These are phyloP conservation scores for Myxocyprinus asiaticus DNA, from an alignment of 2,113 vertebrate genomes.

Conservation along the genomic window DNA sequence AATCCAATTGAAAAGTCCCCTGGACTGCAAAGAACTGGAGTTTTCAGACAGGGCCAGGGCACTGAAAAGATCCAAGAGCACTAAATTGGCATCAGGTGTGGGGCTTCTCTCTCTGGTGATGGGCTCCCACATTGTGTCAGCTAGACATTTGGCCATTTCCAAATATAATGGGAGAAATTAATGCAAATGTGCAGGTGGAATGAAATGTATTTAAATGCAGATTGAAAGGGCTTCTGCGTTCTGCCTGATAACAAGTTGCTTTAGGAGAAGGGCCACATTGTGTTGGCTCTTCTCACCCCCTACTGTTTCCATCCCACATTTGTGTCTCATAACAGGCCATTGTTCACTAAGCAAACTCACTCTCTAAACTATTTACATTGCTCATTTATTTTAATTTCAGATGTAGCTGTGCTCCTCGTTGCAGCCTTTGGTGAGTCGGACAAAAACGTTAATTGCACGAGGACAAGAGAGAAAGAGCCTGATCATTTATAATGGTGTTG, in stretches of 20 bases:
- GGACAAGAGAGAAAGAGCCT: constrained; percentile 72
- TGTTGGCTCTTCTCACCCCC: constrained; percentile 85
- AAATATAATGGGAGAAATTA: constrained; percentile 99
- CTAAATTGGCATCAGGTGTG: constrained; percentile 98
- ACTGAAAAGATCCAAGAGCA: constrained; percentile 85
- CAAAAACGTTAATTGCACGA: constrained; percentile 92
- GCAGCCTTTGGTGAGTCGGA: constrained; percentile 83
- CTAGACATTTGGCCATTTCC: constrained; percentile 96
- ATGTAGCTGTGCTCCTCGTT: constrained; percentile 69
- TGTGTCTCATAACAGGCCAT: constrained; percentile 95
- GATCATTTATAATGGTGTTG: constrained; percentile 93
- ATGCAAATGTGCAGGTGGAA: constrained; percentile 99
- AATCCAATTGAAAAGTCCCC: constrained; percentile 93
- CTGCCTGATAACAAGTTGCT: constrained; percentile 99
- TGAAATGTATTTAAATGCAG: constrained; percentile 99
- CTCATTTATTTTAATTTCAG: constrained; percentile 96
- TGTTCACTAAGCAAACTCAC: constrained; percentile 98
- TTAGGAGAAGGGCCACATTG: constrained; percentile 97
- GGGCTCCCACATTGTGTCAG: constrained; percentile 92
- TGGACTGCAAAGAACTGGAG: constrained; percentile 84
- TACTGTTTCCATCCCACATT: constrained; percentile 82
- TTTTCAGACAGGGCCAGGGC: constrained; percentile 87
- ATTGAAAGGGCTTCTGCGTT: constrained; percentile 90
- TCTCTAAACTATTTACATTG: constrained; percentile 99
- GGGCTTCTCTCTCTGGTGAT: constrained; percentile 82